Percentiles rank a stretch among this genome's conserved stretches.
Evolutionary conservation across 1,140 invertebrate genomes (phyloP).

Genomic region (Delia radicum): DNA sequence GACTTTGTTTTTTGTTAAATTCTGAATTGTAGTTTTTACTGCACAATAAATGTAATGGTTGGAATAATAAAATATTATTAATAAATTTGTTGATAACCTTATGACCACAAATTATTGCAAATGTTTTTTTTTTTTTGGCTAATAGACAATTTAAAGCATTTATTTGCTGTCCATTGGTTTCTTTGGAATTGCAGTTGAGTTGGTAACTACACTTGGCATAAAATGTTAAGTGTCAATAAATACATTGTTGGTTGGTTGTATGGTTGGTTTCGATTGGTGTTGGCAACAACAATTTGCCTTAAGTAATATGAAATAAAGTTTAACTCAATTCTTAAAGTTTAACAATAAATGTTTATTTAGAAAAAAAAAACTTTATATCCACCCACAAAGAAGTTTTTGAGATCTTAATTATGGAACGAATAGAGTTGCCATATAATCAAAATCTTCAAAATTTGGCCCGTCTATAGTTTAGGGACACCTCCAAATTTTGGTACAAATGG

Average conservation of each 20-base stretch:
- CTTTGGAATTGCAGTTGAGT: background rate
- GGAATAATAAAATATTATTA: slow-evolving; percentile 19
- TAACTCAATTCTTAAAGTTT: background rate
- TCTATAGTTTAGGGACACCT: no score
- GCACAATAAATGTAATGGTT: background rate
- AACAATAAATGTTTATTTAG: background rate
- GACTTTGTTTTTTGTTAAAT: background rate
- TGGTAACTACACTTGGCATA: slow-evolving; percentile 4
- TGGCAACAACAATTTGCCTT: background rate
- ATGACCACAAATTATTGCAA: slow-evolving; percentile 18
- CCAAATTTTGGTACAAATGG: no score
- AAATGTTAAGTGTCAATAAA: slow-evolving; percentile 22
- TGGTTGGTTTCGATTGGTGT: background rate
- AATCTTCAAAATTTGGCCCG: no score
- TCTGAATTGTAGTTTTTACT: background rate
- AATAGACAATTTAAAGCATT: slow-evolving; percentile 12
- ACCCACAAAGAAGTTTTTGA: slow-evolving; percentile 1
- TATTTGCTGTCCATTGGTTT: background rate
- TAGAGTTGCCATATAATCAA: background rate
- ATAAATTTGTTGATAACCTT: slow-evolving; percentile 20
- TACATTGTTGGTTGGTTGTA: background rate
- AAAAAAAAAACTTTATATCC: background rate
- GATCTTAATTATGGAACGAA: slow-evolving; percentile 5
- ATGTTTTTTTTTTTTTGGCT: slow-evolving; percentile 1
- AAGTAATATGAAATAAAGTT: background rate